Evolutionary conservation across 2,797 vertebrate genomes (phyloP).

Genomic region (Helostoma temminkii): DNA sequence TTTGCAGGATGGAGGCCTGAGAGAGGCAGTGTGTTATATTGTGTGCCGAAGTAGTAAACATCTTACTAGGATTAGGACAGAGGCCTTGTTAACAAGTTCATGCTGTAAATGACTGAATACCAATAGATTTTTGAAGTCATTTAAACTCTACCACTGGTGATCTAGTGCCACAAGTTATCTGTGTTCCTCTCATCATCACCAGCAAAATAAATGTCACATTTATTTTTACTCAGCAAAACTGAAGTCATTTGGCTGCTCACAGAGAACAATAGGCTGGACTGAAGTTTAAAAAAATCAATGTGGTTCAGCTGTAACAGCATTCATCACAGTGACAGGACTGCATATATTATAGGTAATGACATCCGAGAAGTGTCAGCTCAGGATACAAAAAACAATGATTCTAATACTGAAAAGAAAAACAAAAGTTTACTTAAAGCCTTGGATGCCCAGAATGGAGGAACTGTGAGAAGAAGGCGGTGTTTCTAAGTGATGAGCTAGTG

Average conservation of each 20-base stretch:
- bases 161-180: conserved; percentile 2
- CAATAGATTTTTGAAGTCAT: conserved; percentile 4
- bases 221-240: conserved; percentile 48
- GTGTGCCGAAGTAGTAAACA: conserved; percentile 14
- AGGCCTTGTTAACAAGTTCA: conserved; percentile 6
- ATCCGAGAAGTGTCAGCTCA: conserved; percentile 26
- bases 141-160: neutral
- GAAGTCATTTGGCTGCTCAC: conserved; percentile 29
- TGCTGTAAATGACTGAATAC: neutral
- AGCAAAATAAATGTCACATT: conserved; percentile 34
- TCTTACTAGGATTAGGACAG: conserved; percentile 15
- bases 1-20: neutral
- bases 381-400: conserved; percentile 12
- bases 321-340: conserved; percentile 56
- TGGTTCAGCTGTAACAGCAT: conserved; percentile 47
- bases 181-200: conserved; percentile 1
- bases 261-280: conserved; percentile 53
- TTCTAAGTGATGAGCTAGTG: neutral
- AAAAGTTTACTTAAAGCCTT: conserved; percentile 26
- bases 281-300: conserved; percentile 45
- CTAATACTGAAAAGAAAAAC: conserved; percentile 22
- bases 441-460: neutral
- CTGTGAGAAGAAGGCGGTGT: neutral
- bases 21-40: neutral
- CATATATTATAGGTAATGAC: conserved; percentile 54